Conservation (phyloP, 2,888 invertebrate genomes). For the Dryadula phaetusa region DNA sequence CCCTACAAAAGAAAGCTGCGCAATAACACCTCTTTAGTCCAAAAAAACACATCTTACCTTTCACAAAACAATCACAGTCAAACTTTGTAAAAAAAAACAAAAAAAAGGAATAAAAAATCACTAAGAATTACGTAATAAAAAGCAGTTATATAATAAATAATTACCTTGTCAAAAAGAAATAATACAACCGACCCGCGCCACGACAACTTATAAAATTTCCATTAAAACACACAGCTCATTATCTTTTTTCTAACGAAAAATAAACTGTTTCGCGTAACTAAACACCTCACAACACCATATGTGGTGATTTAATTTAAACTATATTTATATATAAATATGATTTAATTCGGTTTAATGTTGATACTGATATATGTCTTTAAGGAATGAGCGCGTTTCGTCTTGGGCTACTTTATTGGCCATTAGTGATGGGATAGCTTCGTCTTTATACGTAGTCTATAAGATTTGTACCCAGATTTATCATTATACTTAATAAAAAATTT, state of each 20-base stretch:
- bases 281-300: slow-evolving; percentile 50
- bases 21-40: background rate
- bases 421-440: slow-evolving; percentile 62
- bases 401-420: slow-evolving; percentile 76
- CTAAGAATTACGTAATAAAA: slow-evolving; percentile 59
- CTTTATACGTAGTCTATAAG: slow-evolving; percentile 30
- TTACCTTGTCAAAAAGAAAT: slow-evolving; percentile 65
- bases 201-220: slow-evolving; percentile 81
- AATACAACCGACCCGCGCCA: slow-evolving; percentile 68
- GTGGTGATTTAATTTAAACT: slow-evolving; percentile 49
- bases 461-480: background rate
- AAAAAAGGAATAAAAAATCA: slow-evolving; percentile 37
- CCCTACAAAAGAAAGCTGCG: background rate
- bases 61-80: background rate
- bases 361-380: slow-evolving; percentile 57
- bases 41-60: background rate
- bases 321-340: slow-evolving; percentile 50
- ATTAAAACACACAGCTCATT: slow-evolving; percentile 79
- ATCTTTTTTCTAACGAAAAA: slow-evolving; percentile 82
- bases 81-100: background rate
- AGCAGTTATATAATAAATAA: slow-evolving; percentile 70
- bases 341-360: slow-evolving; percentile 48
- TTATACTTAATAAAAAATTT: no score
- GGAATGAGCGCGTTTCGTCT: slow-evolving; percentile 54
- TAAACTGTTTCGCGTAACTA: slow-evolving; percentile 54